phyloP scores from a whole-genome alignment of 2,113 vertebrate species.

The Poeciliopsis turrubarensis region DNA sequence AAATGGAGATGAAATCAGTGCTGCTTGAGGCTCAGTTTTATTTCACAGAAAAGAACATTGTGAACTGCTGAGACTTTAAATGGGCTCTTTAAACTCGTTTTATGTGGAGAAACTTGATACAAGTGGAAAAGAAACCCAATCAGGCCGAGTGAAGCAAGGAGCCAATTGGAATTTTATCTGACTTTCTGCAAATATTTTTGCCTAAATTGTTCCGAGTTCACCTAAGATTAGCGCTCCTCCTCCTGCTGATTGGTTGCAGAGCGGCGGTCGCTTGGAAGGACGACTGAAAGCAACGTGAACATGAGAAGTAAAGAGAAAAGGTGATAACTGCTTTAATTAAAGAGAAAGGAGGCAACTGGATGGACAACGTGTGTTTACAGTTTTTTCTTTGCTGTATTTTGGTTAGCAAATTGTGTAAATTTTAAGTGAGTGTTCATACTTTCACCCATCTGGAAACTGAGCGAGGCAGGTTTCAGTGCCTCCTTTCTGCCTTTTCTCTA shows the following conservation, averaged over 20 bases:
- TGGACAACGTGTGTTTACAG: background rate
- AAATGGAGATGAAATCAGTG: no score
- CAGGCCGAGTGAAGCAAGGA: no score
- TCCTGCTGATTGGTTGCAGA: background rate
- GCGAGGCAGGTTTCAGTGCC: background rate
- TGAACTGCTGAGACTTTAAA: no score
- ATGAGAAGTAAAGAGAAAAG: constrained; percentile 1
- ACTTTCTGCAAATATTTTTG: background rate
- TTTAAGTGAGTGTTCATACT: background rate
- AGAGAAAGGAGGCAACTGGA: background rate
- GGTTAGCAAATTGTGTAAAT: background rate
- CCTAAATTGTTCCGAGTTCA: background rate
- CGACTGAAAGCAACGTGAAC: background rate
- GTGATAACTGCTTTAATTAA: constrained; percentile 6
- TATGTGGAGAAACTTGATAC: no score
- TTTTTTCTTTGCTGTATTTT: background rate
- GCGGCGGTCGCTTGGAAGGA: background rate
- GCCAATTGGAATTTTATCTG: background rate
- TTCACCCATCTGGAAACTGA: background rate
- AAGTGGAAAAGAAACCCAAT: no score
- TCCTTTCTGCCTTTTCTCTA: background rate
- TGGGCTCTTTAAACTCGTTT: no score
- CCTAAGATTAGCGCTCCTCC: background rate
- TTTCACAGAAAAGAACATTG: no score
- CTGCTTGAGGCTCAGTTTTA: no score